Evolutionary conservation across 2,797 vertebrate species (phyloP), one percentile per base, ranked within the genome.

Genomic region (Eleutherodactylus coqui): DNA sequence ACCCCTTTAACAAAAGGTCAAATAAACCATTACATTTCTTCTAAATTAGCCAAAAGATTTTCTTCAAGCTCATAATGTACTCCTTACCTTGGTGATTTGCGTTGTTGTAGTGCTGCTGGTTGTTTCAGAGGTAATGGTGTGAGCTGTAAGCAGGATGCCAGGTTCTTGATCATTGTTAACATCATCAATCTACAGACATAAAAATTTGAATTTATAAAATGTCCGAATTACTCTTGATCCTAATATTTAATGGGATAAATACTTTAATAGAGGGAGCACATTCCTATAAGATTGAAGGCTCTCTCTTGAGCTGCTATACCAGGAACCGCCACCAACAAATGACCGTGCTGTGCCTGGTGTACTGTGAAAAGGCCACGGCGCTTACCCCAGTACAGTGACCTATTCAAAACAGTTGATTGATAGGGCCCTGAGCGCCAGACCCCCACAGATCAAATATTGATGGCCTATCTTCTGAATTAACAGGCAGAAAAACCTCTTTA

Each of bases 51-150:
- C 10, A 13, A 4, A 3, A 11, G 55, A 11, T 27, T 14, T 8
- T 10, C 55, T 69, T 36, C 38, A 4, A 72, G 43, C 13, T 17
- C 16, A 49, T 49, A 24, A 32, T 27, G 24, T 32, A 51, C 19
- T 41, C 72, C 77, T 60, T 91, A 97, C 97, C 96, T 98, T 98
- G 32, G 97, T 97, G 89, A 99, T 99, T 93, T 99, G 98, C 62
- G 98, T 99, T 78, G 98, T 99, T 90, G 98, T 99, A 85, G 98
- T 97, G 91, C 97, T 98, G 94, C 97, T 97, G 75, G 93, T 93
- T 82, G 98, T 99, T 91, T 98, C 97, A 0, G 97, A 99, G 53
- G 97, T 99, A 93, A 99, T 98, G 92, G 98, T 99, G 91, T 99
- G 98, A 87, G 98, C 97, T 84, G 96, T 97, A 91, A 99, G 93